phyloP scores from a whole-genome alignment of 2,888 invertebrate species.

The Acrobasis repandana region DNA sequence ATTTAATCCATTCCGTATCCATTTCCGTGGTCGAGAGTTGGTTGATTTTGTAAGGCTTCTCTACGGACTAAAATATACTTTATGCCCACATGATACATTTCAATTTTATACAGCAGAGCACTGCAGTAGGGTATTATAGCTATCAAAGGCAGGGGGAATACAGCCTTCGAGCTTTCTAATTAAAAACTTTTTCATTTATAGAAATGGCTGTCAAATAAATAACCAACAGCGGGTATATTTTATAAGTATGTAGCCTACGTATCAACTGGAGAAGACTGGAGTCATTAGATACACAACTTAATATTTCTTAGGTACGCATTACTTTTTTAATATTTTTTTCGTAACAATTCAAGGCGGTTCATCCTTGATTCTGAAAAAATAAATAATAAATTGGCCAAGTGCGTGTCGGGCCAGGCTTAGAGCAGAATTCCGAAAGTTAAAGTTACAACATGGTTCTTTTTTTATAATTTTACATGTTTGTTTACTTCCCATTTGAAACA shows the following conservation, averaged over 20 bases:
- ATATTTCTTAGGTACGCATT: too few species aligned
- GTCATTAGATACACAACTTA: slow-evolving; percentile 7
- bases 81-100: background rate
- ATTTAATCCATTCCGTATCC: slow-evolving; percentile 20
- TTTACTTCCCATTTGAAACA: too few species aligned
- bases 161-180: slow-evolving; percentile 21
- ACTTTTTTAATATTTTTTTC: too few species aligned
- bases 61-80: background rate
- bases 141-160: slow-evolving; percentile 17
- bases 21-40: slow-evolving; percentile 18
- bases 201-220: slow-evolving; percentile 15
- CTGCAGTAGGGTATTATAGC: background rate
- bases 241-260: slow-evolving; percentile 9
- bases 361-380: too few species aligned
- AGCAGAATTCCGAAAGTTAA: too few species aligned
- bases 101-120: background rate
- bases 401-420: too few species aligned
- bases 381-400: too few species aligned
- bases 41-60: slow-evolving; percentile 20
- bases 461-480: too few species aligned
- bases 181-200: slow-evolving; percentile 24
- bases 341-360: too few species aligned
- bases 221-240: slow-evolving; percentile 8
- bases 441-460: too few species aligned
- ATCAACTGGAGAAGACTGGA: background rate